Base-by-base conservation (phyloP, 2,888 invertebrate genomes). In the Lamproptera curius region DNA sequence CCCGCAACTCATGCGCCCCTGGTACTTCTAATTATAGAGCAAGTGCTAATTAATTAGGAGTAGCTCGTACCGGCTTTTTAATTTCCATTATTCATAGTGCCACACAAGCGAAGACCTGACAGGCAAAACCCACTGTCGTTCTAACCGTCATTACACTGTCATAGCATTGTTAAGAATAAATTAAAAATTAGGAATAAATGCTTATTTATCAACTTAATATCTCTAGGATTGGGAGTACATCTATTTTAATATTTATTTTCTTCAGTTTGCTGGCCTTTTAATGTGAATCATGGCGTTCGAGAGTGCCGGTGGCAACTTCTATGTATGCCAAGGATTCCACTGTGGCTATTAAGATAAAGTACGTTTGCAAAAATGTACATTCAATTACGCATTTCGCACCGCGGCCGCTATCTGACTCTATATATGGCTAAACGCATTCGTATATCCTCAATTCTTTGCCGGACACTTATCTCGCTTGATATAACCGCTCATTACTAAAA, bases 1-100 rank as follows among this genome's bases (percentile, higher is more conserved):
- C 72, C 63, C 59, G 60, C 58, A 62, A 62, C 68, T 67, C 63
- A 64, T 65, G 70, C 70, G 61, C 65, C 53, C 57, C 58, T 59
- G 56, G 60, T 58, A 56, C 56, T 57, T 61, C 73, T 83, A 82
- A 81, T 81, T 84, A 77, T 82, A 82, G 73, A 46, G 58, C 58
- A 59, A 59, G 51, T 51, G 58, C 73, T 84, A 82, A 84, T 84
- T 84, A 81, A 84, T 82, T 62, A 63, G 65, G 59, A 63, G 59
- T 59, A 58, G 58, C 58, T 59, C 43, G n/a, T 11, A 2, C 11
- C 11, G 33, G 14, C 11, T 36, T 41, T 46, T 46, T 23, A 41
- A 38, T 38, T 38, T 33, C 8, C 5, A 17, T 34, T 23, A 28
- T 28, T 28, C 28, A 28, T n/a, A 28, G 6, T 28, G 28, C 10